phyloP scores from a whole-genome alignment of 2,888 invertebrate genomes.

The Dyspetes luteomarginatus region DNA sequence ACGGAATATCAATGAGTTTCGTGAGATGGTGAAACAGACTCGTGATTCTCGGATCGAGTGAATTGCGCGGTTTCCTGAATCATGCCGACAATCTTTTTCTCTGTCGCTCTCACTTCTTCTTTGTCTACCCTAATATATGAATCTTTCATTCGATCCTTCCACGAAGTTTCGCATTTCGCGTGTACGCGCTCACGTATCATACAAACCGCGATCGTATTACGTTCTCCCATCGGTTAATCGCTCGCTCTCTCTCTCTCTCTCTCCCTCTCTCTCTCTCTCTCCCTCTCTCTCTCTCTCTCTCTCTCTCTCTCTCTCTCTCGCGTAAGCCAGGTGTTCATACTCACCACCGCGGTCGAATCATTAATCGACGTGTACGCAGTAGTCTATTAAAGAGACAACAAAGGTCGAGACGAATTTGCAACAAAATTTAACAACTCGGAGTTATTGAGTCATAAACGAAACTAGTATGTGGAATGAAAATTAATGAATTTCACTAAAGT shows the following conservation, averaged over 20 bases:
- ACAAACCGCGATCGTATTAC: constrained; percentile 58
- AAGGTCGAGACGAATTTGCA: background rate
- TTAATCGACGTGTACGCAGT: background rate
- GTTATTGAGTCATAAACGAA: too few species aligned
- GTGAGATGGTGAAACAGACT: constrained; percentile 58
- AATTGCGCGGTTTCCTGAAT: constrained; percentile 69
- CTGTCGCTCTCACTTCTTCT: constrained; percentile 29
- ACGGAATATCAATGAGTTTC: constrained; percentile 72
- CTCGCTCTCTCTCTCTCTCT: too few species aligned
- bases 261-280: background rate
- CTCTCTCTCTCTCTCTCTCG: background rate
- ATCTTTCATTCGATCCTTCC: constrained; percentile 60
- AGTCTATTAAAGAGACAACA: too few species aligned
- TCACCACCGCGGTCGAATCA: constrained; percentile 21
- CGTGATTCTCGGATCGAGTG: constrained; percentile 43
- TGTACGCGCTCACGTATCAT: constrained; percentile 43
- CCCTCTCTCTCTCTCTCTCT: background rate
- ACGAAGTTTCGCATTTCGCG: constrained; percentile 59
- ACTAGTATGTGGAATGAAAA: too few species aligned
- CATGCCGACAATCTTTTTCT: constrained; percentile 57
- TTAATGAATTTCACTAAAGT: too few species aligned
- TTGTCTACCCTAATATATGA: constrained; percentile 38
- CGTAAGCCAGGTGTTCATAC: constrained; percentile 53
- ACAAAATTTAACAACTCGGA: too few species aligned
- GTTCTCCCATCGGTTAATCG: background rate